Conservation (phyloP, 2,888 invertebrate genomes). For the Cataglyphis cursor region DNA sequence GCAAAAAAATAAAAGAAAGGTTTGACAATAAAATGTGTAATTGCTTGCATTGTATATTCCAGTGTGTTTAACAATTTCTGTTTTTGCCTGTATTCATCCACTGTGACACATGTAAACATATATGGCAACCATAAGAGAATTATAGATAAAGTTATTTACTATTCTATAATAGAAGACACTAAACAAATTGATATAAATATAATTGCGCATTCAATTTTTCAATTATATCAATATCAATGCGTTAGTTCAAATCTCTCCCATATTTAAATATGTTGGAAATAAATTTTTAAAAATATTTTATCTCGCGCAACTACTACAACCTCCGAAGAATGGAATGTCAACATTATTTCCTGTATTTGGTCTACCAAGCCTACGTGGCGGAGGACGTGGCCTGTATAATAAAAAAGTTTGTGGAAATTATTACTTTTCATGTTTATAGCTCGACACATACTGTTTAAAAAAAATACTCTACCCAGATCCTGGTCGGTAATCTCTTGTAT, state of each 20-base stretch:
- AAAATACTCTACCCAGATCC: slow-evolving; percentile 75
- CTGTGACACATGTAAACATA: neutral
- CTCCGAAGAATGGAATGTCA: slow-evolving; percentile 76
- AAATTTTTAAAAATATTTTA: slow-evolving; percentile 15
- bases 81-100: slow-evolving; percentile 72
- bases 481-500: slow-evolving; percentile 74
- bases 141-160: neutral
- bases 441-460: neutral
- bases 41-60: slow-evolving; percentile 13
- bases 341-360: slow-evolving; percentile 71
- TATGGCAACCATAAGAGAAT: slow-evolving; percentile 2
- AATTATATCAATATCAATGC: neutral
- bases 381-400: slow-evolving; percentile 73
- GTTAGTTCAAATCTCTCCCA: neutral
- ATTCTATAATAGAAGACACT: neutral
- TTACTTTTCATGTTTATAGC: neutral
- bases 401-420: slow-evolving; percentile 7
- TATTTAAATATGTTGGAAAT: slow-evolving; percentile 1
- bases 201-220: neutral
- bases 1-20: neutral
- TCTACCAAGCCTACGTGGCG: slow-evolving; percentile 78
- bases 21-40: slow-evolving; percentile 13
- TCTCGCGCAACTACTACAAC: slow-evolving; percentile 79
- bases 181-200: neutral
- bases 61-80: slow-evolving; percentile 52